Evolutionary conservation across 2,797 vertebrate genomes (phyloP).

Genomic region (Neosilurus mollespiculum): DNA sequence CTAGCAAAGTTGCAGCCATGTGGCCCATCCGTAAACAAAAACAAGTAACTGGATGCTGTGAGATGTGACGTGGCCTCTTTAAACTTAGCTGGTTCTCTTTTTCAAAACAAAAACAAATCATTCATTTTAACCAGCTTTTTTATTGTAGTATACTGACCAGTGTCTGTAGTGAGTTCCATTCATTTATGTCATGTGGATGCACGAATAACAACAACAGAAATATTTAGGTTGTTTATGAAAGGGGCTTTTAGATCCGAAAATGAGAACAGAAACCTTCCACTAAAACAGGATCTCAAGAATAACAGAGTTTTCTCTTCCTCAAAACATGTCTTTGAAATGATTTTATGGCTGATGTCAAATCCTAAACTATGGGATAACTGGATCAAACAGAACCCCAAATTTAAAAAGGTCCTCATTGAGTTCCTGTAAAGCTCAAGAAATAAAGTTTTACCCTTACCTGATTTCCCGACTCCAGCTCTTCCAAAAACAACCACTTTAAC

Average conservation of each 20-base stretch:
- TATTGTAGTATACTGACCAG: not conserved
- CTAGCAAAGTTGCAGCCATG: too few relatives aligned
- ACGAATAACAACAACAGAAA: not conserved
- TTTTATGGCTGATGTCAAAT: not conserved
- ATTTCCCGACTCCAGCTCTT: conserved; percentile 94
- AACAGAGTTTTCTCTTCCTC: not conserved
- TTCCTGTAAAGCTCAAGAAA: not conserved
- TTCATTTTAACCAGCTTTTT: not conserved
- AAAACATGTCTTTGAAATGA: not conserved
- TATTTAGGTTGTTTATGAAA: too few relatives aligned
- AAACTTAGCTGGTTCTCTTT: not conserved
- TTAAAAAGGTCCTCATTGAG: not conserved
- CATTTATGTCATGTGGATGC: not conserved
- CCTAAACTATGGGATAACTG: not conserved
- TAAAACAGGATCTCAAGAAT: not conserved
- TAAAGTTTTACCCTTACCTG: conserved; percentile 74
- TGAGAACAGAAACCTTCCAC: not conserved
- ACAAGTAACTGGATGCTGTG: too few relatives aligned
- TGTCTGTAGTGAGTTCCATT: not conserved
- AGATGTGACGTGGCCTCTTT: too few relatives aligned
- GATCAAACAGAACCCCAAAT: not conserved
- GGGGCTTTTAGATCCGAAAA: not conserved
- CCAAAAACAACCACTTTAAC: conserved; percentile 94
- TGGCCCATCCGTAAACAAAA: too few relatives aligned
- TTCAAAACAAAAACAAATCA: not conserved